Evolutionary conservation across 2,113 vertebrate species (phyloP).

Genomic region (Xenopus borealis): DNA sequence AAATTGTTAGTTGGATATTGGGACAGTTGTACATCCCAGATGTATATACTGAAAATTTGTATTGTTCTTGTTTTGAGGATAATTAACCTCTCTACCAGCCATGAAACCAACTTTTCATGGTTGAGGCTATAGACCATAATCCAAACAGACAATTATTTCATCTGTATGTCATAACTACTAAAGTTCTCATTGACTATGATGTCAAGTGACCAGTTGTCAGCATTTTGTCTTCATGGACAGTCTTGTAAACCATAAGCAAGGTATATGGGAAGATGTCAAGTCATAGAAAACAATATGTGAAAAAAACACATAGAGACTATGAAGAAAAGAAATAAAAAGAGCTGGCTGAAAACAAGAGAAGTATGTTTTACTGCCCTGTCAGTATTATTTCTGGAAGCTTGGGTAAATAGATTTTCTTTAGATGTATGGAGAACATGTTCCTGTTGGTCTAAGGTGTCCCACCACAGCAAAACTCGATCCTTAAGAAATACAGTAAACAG

Average conservation of each 20-base stretch:
- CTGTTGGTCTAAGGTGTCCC: constrained; percentile 66
- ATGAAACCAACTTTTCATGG: no score
- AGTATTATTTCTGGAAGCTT: constrained; percentile 79
- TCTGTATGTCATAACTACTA: no score
- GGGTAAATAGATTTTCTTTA: constrained; percentile 68
- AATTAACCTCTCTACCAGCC: no score
- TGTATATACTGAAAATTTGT: no score
- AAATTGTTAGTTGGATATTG: no score
- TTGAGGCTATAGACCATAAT: no score
- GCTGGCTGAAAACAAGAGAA: constrained; percentile 71
- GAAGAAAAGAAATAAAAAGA: constrained; percentile 58
- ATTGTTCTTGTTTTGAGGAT: no score
- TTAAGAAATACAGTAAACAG: constrained; percentile 70
- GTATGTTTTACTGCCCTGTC: constrained; percentile 77
- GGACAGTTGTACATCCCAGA: no score
- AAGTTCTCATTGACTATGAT: no score
- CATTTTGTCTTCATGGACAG: no score
- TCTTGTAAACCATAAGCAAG: constrained; percentile 26
- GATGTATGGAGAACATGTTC: constrained; percentile 60
- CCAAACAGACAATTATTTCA: no score
- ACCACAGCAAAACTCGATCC: constrained; percentile 71
- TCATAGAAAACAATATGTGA: constrained; percentile 53
- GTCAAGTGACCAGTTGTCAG: no score
- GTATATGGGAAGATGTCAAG: constrained; percentile 53
- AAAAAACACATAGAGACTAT: constrained; percentile 69